A percentile compares a stretch with the other conserved stretches of the same genome.
Conservation (phyloP, 2,888 invertebrate species). For the Hirtodrosophila confusa region DNA sequence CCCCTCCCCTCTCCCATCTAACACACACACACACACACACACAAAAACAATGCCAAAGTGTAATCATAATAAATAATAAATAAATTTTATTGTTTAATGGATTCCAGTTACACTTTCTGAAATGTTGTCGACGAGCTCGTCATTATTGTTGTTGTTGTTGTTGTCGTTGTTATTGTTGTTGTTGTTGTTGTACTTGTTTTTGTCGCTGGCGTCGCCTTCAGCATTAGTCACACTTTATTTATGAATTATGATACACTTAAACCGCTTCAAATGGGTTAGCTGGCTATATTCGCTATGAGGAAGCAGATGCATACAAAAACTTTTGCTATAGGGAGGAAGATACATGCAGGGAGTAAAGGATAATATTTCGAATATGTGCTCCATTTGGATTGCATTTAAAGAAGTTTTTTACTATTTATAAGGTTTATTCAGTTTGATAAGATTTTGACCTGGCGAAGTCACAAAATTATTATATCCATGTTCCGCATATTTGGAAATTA, state of each 20-base stretch:
- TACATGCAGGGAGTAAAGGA: no score
- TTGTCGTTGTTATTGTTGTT: conserved; percentile 14
- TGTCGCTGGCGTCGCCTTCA: conserved; percentile 47
- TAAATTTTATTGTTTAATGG: conserved; percentile 79
- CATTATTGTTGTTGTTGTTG: no score
- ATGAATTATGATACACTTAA: conserved; percentile 72
- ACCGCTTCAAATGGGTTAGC: conserved; percentile 44
- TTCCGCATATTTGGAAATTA: no score
- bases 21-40: conserved; percentile 1
- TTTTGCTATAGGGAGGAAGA: no score
- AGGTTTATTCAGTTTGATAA: no score
- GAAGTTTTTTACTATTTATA: no score
- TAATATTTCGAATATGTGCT: no score
- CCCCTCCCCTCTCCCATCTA: background rate
- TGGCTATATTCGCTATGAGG: conserved; percentile 26
- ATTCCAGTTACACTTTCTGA: conserved; percentile 75
- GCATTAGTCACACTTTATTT: conserved; percentile 81
- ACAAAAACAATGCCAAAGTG: conserved; percentile 59
- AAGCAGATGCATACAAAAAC: background rate
- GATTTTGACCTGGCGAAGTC: no score
- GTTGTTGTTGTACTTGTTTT: conserved; percentile 15
- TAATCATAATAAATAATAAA: conserved; percentile 82
- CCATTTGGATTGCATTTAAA: no score
- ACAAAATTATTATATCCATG: no score
- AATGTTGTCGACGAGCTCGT: conserved; percentile 22